Percentiles rank a stretch among this genome's conserved stretches.
Conservation (phyloP, 2,113 vertebrate genomes). For the Eptesicus fuscus region DNA sequence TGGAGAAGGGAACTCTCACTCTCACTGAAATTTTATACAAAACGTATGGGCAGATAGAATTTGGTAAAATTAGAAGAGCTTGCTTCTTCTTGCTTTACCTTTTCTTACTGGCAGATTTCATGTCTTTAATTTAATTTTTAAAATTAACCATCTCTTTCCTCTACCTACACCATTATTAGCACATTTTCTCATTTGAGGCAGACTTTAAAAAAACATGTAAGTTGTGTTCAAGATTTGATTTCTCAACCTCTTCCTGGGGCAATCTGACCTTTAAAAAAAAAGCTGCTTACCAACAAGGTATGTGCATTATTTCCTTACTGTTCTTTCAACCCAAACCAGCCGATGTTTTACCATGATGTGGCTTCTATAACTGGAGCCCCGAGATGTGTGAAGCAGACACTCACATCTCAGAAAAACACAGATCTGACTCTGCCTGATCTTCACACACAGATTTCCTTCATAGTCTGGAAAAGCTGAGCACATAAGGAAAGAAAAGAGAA, state of each 20-base stretch:
- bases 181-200: constrained; percentile 52
- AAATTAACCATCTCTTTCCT: constrained; percentile 65
- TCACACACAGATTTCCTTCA: background rate
- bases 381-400: constrained; percentile 47
- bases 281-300: background rate
- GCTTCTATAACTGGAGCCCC: constrained; percentile 54
- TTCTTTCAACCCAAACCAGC: constrained; percentile 53
- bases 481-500: constrained; percentile 51
- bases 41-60: constrained; percentile 65
- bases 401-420: constrained; percentile 43
- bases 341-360: background rate
- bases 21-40: constrained; percentile 63
- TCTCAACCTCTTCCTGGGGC: constrained; percentile 67
- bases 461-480: constrained; percentile 32
- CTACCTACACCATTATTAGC: constrained; percentile 30
- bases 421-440: constrained; percentile 23
- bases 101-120: constrained; percentile 41
- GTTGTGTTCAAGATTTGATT: constrained; percentile 54
- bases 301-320: constrained; percentile 15
- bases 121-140: constrained; percentile 53
- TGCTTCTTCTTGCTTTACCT: constrained; percentile 68
- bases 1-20: constrained; percentile 73
- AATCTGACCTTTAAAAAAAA: constrained; percentile 51
- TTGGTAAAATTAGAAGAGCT: constrained; percentile 65
- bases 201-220: constrained; percentile 55